A percentile compares a stretch with the other conserved stretches of the same genome.
phyloP scores from a whole-genome alignment of 2,113 vertebrate genomes.

The Rissa tridactyla region DNA sequence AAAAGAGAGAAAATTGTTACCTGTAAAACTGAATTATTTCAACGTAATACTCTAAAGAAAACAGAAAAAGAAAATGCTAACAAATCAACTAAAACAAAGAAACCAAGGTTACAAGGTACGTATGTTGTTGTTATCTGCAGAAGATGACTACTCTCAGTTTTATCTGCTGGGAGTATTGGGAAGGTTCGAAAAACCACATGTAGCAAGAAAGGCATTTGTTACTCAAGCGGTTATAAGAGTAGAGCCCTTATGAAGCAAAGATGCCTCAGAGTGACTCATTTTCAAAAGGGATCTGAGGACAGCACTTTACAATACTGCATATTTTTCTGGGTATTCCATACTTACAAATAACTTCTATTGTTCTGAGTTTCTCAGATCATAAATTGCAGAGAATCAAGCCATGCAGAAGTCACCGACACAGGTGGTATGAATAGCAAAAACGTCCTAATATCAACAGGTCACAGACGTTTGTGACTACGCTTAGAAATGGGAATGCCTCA shows the following conservation, averaged over 20 bases:
- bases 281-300: not conserved
- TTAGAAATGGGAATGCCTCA: not conserved
- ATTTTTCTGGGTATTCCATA: not conserved
- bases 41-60: not conserved
- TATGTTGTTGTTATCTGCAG: not conserved
- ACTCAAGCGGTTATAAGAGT: not conserved
- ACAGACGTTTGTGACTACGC: not conserved
- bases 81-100: not conserved
- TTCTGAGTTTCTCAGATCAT: not conserved
- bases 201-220: not conserved
- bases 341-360: not conserved
- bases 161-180: not conserved
- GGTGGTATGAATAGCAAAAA: not conserved
- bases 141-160: not conserved
- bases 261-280: not conserved
- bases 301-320: not conserved
- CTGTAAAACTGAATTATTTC: not conserved
- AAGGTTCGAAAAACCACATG: not conserved
- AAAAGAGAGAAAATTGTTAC: not conserved
- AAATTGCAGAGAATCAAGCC: not conserved
- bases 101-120: not conserved
- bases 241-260: not conserved
- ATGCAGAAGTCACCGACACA: fast-evolving
- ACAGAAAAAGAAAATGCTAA: not conserved
- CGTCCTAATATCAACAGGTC: fast-evolving